Conservation (phyloP, 2,888 invertebrate genomes). For the Drosophila parthenogenetica region DNA sequence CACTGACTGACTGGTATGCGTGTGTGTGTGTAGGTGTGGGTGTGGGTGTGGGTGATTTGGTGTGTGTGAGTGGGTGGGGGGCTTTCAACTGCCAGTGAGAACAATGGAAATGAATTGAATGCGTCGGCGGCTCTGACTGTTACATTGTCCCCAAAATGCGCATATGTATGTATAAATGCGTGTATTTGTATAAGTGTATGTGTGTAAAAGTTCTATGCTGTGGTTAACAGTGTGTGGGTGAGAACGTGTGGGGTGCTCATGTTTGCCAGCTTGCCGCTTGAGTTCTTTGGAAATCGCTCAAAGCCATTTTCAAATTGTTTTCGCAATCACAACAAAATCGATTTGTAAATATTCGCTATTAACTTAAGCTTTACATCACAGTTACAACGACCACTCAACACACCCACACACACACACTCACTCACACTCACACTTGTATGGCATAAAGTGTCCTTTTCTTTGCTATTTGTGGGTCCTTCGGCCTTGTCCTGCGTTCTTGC, state of each 20-base stretch:
- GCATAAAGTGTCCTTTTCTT: constrained; percentile 51
- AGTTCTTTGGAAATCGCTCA: constrained; percentile 65
- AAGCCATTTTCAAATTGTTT: constrained; percentile 79
- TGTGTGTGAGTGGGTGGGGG: not conserved
- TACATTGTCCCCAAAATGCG: constrained; percentile 30
- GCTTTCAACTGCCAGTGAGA: constrained; percentile 13
- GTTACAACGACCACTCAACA: constrained; percentile 21
- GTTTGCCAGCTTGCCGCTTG: constrained; percentile 64
- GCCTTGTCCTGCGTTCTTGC: constrained; percentile 24
- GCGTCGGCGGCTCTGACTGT: constrained; percentile 23
- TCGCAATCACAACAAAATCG: constrained; percentile 74
- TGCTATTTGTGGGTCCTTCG: constrained; percentile 29
- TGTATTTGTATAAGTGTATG: constrained; percentile 1
- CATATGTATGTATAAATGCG: constrained; percentile 21
- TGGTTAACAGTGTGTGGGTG: constrained; percentile 10
- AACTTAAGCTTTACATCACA: constrained; percentile 53
- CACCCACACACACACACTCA: constrained; percentile 12
- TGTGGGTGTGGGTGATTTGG: constrained; percentile 13
- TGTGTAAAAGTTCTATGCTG: constrained; percentile 6
- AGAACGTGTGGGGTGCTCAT: constrained; percentile 39
- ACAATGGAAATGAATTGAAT: constrained; percentile 47
- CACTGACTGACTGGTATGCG: constrained; percentile 25
- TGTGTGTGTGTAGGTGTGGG: constrained; percentile 1
- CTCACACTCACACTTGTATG: not conserved
- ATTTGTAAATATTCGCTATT: constrained; percentile 68